These are phyloP conservation scores for Zosterops pallidus DNA, from an alignment of 2,113 vertebrate genomes.

Conservation along the genomic window DNA sequence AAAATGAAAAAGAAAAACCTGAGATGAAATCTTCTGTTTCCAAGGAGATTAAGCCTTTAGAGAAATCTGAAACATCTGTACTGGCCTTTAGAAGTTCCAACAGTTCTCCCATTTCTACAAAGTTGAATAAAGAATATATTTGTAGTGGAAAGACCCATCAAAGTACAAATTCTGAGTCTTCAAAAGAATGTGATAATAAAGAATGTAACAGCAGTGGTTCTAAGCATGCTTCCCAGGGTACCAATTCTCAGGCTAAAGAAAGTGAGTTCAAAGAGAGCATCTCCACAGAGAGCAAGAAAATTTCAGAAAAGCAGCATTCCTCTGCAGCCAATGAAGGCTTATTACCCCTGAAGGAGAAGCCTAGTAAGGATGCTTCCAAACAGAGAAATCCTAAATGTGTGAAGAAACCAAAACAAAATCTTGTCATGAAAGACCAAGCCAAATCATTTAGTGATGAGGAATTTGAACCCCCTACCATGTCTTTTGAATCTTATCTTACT, in stretches of 20 bases:
- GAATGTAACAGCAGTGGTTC: background rate
- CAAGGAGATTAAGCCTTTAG: background rate
- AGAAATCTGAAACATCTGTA: background rate
- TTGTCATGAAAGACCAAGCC: background rate
- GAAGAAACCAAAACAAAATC: background rate
- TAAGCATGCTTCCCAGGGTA: background rate
- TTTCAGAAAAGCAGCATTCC: background rate
- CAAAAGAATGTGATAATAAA: background rate
- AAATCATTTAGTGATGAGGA: background rate
- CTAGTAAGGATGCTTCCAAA: background rate
- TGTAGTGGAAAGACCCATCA: background rate
- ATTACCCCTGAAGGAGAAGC: background rate
- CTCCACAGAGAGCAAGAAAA: background rate
- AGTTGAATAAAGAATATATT: background rate
- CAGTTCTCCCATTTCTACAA: background rate
- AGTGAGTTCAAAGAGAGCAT: background rate
- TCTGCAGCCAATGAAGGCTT: background rate
- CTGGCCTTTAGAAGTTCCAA: background rate
- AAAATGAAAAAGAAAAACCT: background rate
- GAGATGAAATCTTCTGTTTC: background rate
- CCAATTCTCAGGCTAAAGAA: background rate
- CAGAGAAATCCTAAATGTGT: background rate
- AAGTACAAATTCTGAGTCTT: background rate
- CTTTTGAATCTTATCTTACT: constrained; percentile 85
- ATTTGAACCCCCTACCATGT: constrained; percentile 73